Conservation (phyloP, 2,888 invertebrate genomes). For the Leptopterna dolabrata region DNA sequence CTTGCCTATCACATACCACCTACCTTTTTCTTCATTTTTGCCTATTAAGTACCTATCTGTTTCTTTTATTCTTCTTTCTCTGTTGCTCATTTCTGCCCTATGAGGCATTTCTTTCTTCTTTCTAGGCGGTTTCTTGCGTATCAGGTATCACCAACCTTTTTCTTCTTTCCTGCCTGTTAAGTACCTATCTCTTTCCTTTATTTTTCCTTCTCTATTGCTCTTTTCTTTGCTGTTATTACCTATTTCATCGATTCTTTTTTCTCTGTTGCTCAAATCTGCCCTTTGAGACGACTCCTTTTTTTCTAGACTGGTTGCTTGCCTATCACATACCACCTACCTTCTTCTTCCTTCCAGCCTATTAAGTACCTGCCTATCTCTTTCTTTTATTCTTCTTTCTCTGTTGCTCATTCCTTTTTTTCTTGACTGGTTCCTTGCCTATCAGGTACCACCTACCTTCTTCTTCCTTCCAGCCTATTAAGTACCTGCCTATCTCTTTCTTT, state of each 20-base stretch:
- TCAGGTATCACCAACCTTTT: background rate
- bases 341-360: too few relatives aligned
- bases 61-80: too few relatives aligned
- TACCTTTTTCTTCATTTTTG: too few relatives aligned
- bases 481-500: too few relatives aligned
- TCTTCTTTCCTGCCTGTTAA: background rate
- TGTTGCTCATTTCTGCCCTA: background rate
- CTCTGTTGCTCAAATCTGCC: background rate
- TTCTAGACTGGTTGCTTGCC: too few relatives aligned
- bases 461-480: too few relatives aligned
- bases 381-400: background rate
- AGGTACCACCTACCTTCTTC: background rate
- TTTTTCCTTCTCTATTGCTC: background rate
- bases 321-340: too few relatives aligned
- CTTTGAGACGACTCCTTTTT: too few relatives aligned
- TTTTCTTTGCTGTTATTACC: background rate
- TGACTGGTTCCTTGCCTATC: background rate
- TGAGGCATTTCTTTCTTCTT: conserved; percentile 5
- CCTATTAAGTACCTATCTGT: too few relatives aligned
- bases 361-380: background rate
- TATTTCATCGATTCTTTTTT: background rate
- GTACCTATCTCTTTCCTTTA: background rate
- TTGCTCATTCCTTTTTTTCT: background rate
- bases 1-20: too few relatives aligned
- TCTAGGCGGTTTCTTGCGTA: background rate